A percentile compares a stretch with the other conserved stretches of the same genome.
Evolutionary conservation across 2,113 vertebrate species (phyloP).

Genomic region (Toxostoma redivivum): DNA sequence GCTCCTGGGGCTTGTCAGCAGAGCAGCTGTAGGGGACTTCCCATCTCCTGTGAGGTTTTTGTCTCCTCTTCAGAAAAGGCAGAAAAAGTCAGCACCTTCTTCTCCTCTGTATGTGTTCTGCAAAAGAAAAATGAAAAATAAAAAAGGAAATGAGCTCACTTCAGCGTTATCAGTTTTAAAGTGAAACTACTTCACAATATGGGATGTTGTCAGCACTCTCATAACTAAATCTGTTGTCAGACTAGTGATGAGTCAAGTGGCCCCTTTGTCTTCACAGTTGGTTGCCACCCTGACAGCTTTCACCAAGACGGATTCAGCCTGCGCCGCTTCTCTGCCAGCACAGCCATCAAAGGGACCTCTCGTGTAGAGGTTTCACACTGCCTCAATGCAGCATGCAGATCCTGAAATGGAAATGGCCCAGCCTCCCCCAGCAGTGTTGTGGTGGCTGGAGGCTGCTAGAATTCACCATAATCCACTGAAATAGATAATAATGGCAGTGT

Average conservation of each 20-base stretch:
- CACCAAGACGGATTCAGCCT: neutral
- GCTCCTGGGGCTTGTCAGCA: neutral
- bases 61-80: neutral
- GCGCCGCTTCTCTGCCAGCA: neutral
- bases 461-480: neutral
- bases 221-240: neutral
- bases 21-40: neutral
- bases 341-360: accelerated
- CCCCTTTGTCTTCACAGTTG: neutral
- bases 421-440: neutral
- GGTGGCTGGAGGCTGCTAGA: neutral
- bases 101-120: neutral
- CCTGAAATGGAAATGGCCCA: neutral
- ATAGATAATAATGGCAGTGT: neutral
- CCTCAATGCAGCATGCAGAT: neutral
- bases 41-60: neutral
- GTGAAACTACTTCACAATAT: neutral
- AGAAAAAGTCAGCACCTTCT: neutral
- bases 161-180: neutral
- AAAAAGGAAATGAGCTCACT: constrained; percentile 11
- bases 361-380: accelerated
- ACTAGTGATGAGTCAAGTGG: neutral
- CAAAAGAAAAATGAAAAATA: neutral
- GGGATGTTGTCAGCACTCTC: neutral
- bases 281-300: neutral